A percentile compares a stretch with the other conserved stretches of the same genome.
phyloP scores from a whole-genome alignment of 2,113 vertebrate genomes.

The Cyanoramphus novaezelandiae region DNA sequence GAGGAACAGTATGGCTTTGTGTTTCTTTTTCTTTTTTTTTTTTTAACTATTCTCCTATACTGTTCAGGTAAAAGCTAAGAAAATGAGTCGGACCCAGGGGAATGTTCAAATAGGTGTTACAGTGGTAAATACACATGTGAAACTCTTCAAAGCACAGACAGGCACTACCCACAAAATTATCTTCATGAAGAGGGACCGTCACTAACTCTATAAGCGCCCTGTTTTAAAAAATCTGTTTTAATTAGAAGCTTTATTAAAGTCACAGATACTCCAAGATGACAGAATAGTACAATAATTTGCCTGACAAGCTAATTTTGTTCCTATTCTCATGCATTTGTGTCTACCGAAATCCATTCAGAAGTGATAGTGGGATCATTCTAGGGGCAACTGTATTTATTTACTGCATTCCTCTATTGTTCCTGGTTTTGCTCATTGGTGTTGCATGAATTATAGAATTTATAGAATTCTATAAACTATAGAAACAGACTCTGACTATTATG shows the following conservation, averaged over 20 bases:
- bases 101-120: not conserved
- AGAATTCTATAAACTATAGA: not conserved
- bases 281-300: not conserved
- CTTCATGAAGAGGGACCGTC: not conserved
- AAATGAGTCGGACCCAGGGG: not conserved
- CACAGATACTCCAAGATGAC: not conserved
- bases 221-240: not conserved
- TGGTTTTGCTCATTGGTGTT: not conserved
- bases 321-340: not conserved
- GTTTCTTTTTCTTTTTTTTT: not conserved
- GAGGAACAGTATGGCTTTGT: not conserved
- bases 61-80: not conserved
- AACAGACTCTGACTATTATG: not conserved
- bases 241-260: not conserved
- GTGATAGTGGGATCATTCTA: not conserved
- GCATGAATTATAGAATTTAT: not conserved
- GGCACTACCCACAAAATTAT: not conserved
- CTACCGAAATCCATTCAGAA: not conserved
- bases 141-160: not conserved
- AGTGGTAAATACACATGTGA: not conserved
- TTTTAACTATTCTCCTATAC: not conserved
- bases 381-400: not conserved
- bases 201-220: not conserved
- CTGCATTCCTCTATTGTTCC: not conserved
- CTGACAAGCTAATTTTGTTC: not conserved